Percentiles rank a stretch among this genome's conserved stretches.
Evolutionary conservation across 1,140 invertebrate genomes (phyloP).

Genomic region (Ceratina calcarata): DNA sequence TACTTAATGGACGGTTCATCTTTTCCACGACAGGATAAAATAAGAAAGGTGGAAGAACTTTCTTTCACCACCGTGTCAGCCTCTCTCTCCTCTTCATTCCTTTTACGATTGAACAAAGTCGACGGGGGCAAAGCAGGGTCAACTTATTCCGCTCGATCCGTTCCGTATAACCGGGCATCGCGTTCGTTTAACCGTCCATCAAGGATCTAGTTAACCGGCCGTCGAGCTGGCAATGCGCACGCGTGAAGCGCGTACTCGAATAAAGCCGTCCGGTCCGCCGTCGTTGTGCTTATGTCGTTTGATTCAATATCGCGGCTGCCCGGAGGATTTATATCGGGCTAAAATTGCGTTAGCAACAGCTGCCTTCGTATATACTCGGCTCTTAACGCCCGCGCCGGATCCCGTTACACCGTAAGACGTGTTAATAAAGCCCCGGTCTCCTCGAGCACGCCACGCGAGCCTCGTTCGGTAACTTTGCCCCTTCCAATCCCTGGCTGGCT

Average conservation of each 20-base stretch:
- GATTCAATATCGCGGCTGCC: slow-evolving; percentile 69
- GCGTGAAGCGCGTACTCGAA: slow-evolving; percentile 36
- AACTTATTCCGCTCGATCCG: slow-evolving; percentile 62
- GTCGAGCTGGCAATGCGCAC: neutral
- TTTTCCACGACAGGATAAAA: slow-evolving; percentile 14
- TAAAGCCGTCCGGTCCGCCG: slow-evolving; percentile 49
- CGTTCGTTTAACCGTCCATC: slow-evolving; percentile 56
- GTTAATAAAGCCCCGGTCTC: slow-evolving; percentile 68
- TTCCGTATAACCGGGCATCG: slow-evolving; percentile 48
- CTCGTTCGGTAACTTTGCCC: slow-evolving; percentile 49
- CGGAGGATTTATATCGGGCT: slow-evolving; percentile 68
- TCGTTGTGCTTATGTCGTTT: slow-evolving; percentile 60
- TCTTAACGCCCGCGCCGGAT: slow-evolving; percentile 59
- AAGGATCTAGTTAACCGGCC: slow-evolving; percentile 58
- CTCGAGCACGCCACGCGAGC: slow-evolving; percentile 42
- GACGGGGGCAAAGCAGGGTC: slow-evolving; percentile 3
- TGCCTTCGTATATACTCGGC: slow-evolving; percentile 59
- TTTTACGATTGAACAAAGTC: slow-evolving; percentile 52
- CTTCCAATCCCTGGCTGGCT: slow-evolving; percentile 13
- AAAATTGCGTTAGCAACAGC: slow-evolving; percentile 73
- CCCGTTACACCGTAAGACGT: slow-evolving; percentile 64
- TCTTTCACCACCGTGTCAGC: slow-evolving; percentile 20
- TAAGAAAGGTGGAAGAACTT: neutral
- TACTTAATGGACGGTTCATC: slow-evolving; percentile 52
- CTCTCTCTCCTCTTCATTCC: slow-evolving; percentile 27